Base-by-base conservation (phyloP, 2,888 invertebrate species). In the Standfussiana lucernea region DNA sequence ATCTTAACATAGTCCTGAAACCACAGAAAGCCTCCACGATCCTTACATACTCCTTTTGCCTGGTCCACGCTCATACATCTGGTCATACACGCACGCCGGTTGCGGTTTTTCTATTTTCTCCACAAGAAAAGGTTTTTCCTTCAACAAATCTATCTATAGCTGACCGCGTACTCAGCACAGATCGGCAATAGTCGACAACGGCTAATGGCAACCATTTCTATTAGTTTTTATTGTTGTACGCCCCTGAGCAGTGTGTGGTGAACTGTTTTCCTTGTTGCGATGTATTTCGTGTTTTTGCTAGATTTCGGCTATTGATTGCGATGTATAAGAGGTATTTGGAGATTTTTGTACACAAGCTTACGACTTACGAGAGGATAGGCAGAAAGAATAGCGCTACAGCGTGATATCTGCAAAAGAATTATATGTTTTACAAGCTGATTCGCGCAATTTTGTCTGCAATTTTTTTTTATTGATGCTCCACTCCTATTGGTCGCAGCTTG, bases 141-240 rank as follows among this genome's bases (percentile, higher is more conserved):
- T 28, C 24, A 5, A 35, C 73, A 68, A 80, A 80, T 71, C 69
- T 75, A 81, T 80, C 69, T n/a, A 35, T 42, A 68, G 64, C 78
- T 78, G 72, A 40, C 73, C 72, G 47, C 28, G 32, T 80, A 79
- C 77, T 84, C 72, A 78, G 72, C 72, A 79, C 84, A 81, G 78
- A 86, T 88, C 88, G 84, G 82, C 82, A 77, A 85, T 88, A 86
- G 83, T 86, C 85, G 82, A 86, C 90, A 89, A 86, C 88, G 77
- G 85, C 82, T 90, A 90, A 91, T 89, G 86, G 88, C 37, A 24
- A 72, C 67, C 75, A 84, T 84, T 86, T 88, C 90, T 91, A 91
- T 91, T 91, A 90, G 90, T 90, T 91, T 91, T 91, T 91, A 91
- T 91, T 85, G 85, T 88, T 72, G 69, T n/a, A 37, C 70, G 82